Percentiles rank a stretch among this genome's conserved stretches.
Evolutionary conservation across 2,888 invertebrate genomes (phyloP).

Genomic region (Meteorus cinctellus): DNA sequence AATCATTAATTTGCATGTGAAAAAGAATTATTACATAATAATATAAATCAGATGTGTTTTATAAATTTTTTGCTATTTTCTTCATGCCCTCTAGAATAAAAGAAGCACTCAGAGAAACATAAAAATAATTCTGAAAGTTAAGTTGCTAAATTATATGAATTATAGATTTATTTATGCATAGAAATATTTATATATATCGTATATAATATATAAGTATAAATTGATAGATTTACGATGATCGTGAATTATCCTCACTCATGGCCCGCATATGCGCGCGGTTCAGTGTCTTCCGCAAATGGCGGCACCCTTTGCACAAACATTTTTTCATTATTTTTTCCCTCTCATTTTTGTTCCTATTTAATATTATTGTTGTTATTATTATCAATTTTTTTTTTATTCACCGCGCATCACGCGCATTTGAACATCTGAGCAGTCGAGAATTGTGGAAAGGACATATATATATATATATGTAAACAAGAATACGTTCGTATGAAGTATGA

Average conservation of each 20-base stretch:
- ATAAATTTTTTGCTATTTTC: background rate
- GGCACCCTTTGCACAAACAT: constrained; percentile 37
- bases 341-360: background rate
- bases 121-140: background rate
- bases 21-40: constrained; percentile 48
- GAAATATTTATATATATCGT: background rate
- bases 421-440: background rate
- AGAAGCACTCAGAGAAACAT: too few relatives aligned
- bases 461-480: too few relatives aligned
- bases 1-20: background rate
- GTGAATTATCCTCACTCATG: constrained; percentile 38
- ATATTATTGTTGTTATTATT: background rate
- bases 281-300: constrained; percentile 41
- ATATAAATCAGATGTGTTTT: constrained; percentile 26
- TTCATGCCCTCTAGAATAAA: too few relatives aligned
- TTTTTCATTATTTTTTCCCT: constrained; percentile 34
- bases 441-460: too few relatives aligned
- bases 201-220: constrained; percentile 26
- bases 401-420: constrained; percentile 3
- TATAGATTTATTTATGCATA: background rate
- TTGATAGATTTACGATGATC: constrained; percentile 40
- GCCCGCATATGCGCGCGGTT: constrained; percentile 7
- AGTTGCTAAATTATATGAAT: constrained; percentile 23
- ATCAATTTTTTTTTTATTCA: background rate
- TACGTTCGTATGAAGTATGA: background rate